Conservation (phyloP, 2,113 vertebrate genomes). For the Elephas maximus region DNA sequence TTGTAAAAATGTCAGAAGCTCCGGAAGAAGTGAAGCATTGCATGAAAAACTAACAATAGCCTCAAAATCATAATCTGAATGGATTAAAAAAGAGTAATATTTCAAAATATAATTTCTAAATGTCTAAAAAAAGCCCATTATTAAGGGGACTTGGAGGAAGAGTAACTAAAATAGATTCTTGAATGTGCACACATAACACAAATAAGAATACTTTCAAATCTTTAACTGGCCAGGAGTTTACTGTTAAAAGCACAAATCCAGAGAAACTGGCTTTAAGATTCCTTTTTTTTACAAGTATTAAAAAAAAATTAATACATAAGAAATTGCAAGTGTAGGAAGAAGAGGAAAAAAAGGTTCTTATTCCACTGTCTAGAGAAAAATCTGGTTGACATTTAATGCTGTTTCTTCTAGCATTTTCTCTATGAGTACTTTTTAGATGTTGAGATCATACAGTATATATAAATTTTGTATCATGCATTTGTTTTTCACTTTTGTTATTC, state of each 20-base stretch:
- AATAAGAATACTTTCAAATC: slow-evolving; percentile 27
- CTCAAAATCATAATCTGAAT: background rate
- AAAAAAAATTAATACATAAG: background rate
- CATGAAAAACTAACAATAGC: background rate
- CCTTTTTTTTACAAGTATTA: background rate
- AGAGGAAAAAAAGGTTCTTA: background rate
- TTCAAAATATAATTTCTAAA: slow-evolving; percentile 38
- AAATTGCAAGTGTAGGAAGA: background rate
- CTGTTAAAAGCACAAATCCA: background rate
- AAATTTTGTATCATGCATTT: background rate
- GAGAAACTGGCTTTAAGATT: background rate
- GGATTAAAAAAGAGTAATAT: background rate
- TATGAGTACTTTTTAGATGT: background rate
- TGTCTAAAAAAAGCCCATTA: slow-evolving; percentile 8
- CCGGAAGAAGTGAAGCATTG: background rate
- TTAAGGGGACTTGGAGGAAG: slow-evolving; percentile 9
- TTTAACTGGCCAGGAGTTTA: background rate
- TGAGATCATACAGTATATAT: background rate
- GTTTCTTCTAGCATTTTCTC: slow-evolving; percentile 15
- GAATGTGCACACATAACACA: background rate
- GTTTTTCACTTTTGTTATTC: slow-evolving; percentile 42
- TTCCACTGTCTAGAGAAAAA: background rate
- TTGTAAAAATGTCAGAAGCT: slow-evolving; percentile 12
- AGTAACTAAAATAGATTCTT: slow-evolving; percentile 25
- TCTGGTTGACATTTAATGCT: background rate